Conservation (phyloP, 2,888 invertebrate species). For the Creontiades dilutus region DNA sequence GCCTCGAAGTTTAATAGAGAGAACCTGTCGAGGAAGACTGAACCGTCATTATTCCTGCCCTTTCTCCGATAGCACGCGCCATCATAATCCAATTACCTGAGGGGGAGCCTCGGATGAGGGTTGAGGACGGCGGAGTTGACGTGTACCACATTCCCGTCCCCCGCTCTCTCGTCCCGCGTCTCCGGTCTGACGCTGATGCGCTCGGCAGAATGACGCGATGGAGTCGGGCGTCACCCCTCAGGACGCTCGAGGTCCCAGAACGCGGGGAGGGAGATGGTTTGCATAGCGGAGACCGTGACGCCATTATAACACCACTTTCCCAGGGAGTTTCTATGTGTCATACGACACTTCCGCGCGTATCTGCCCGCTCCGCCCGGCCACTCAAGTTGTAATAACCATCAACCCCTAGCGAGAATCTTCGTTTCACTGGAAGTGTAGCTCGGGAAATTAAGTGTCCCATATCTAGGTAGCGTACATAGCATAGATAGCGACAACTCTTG, state of each 20-base stretch:
- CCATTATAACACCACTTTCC: background rate
- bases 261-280: constrained; percentile 7
- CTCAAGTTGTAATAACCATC: constrained; percentile 9
- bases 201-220: background rate
- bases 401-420: too few species aligned
- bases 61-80: constrained; percentile 28
- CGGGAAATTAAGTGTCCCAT: too few species aligned
- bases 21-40: background rate
- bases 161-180: background rate
- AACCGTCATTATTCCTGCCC: background rate
- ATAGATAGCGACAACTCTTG: too few species aligned
- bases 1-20: background rate
- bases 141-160: background rate
- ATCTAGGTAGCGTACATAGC: too few species aligned
- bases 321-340: background rate
- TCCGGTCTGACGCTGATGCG: background rate
- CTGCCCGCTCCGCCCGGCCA: background rate
- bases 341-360: background rate
- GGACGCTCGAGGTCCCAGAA: background rate
- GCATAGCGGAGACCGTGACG: background rate
- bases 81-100: constrained; percentile 26
- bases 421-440: too few species aligned
- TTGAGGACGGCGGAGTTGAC: background rate
- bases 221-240: background rate
- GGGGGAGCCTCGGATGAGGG: constrained; percentile 19